Evolutionary conservation across 2,888 invertebrate species (phyloP), one percentile per base, ranked within the genome.

Genomic region (Cloeon dipterum): DNA sequence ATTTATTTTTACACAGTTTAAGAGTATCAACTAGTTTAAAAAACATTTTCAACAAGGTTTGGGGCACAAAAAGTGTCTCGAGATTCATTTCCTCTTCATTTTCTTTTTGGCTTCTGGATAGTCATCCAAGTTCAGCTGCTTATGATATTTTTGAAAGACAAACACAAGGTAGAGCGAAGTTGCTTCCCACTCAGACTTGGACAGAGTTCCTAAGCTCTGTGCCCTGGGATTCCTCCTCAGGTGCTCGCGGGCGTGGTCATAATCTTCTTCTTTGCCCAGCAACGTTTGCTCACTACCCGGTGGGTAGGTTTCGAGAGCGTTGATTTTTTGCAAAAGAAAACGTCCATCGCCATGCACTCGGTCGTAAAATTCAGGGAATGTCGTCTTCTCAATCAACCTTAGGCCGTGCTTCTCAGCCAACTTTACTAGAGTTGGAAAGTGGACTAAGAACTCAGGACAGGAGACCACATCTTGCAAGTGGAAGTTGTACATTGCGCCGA

Each of bases 371-470:
- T 83, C 75, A 20, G 70, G 69, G 61, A 94, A 93, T 39, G 63
- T 56, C 39, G 52, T 52, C 38, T 55, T 57, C 40, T 51, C 54
- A 3, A 64, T 46, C 25, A 65, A 49, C 43, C 60, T 54, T 43
- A 68, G 50, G 7, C 58, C 61, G 50, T 56, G 57, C 39, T 57
- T 56, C 39, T 53, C 52, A 17, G 65, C 65, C 46, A 67, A 53
- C 54, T 79, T 50, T 29, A 69, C 65, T 38, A 96, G 62, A 4
- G 78, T 65, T 14, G 89, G 83, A 56, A 94, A 86, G 58, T 96
- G 76, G 13, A 96, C 91, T 40, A 99, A 64, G 62, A 94, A 99
- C 56, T 98, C 98, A 2, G 98, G 98, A 55, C 98, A 99, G 55
- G 99, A 77, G 1, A 99, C 96, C 5, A 91, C 91, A 25, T 83